Evolutionary conservation across 1,140 invertebrate genomes (phyloP).

Genomic region (Octopus sinensis): DNA sequence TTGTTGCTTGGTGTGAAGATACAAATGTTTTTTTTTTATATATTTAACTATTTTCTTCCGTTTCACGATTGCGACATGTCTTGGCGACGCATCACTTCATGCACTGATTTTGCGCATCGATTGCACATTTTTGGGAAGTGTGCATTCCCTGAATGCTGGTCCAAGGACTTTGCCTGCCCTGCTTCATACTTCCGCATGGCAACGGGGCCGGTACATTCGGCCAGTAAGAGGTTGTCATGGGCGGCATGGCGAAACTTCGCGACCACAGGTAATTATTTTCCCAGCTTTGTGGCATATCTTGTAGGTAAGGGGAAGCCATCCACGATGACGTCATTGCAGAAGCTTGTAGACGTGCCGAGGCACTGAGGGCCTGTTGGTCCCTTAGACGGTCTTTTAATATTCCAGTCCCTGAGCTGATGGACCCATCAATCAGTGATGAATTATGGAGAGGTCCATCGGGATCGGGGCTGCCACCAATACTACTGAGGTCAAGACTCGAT

Average conservation of each 20-base stretch:
- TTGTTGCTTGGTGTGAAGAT: too few species aligned
- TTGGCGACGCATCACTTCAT: background rate
- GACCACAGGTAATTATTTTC: constrained; percentile 5
- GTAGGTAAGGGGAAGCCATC: constrained; percentile 4
- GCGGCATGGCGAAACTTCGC: background rate
- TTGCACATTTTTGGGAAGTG: background rate
- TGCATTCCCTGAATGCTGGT: background rate
- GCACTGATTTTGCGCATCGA: background rate
- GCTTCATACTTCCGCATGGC: background rate
- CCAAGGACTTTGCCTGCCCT: background rate
- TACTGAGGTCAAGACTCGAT: background rate
- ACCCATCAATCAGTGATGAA: background rate
- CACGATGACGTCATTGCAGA: background rate
- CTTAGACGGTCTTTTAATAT: background rate
- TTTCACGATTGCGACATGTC: too few species aligned
- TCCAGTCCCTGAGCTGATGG: background rate
- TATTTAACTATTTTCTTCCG: too few species aligned
- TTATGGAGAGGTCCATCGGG: background rate
- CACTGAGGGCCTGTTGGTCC: background rate
- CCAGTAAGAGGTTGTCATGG: background rate
- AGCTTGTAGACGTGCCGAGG: background rate
- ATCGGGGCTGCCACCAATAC: background rate
- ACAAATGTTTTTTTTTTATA: too few species aligned
- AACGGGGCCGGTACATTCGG: background rate
- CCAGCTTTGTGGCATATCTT: background rate